phyloP scores from a whole-genome alignment of 2,113 vertebrate genomes.

The Myotis yumanensis region DNA sequence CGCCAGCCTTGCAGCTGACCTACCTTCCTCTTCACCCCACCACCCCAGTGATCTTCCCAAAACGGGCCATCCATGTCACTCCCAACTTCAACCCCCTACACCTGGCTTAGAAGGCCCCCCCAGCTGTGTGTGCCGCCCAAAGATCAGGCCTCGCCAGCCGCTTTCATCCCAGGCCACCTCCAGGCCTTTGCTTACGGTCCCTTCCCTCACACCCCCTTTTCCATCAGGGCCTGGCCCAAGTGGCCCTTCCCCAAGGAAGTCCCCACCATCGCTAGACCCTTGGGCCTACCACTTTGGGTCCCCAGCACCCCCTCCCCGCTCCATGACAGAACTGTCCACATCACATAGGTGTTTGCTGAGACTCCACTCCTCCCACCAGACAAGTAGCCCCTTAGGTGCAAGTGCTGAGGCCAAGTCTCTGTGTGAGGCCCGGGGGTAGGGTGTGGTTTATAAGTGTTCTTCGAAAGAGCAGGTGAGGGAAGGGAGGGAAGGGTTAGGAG shows the following conservation, averaged over 20 bases:
- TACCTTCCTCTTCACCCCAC: not conserved
- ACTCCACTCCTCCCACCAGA: not conserved
- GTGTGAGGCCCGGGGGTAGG: not conserved
- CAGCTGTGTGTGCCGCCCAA: not conserved
- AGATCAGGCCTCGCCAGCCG: not conserved
- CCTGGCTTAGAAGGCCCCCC: not conserved
- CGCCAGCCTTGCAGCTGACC: not conserved
- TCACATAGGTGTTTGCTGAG: not conserved
- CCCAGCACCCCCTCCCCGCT: not conserved
- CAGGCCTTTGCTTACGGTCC: accelerated
- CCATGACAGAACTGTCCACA: not conserved
- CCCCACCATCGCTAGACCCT: too few species aligned
- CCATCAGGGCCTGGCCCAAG: not conserved
- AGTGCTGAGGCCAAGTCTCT: not conserved
- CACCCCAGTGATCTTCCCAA: not conserved
- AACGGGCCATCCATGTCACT: accelerated
- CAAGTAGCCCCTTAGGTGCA: not conserved
- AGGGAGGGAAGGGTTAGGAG: not conserved
- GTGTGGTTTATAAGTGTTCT: not conserved
- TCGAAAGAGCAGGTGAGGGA: not conserved
- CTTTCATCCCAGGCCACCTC: not conserved
- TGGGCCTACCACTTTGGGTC: not conserved
- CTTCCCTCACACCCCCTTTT: accelerated
- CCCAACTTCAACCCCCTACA: accelerated
- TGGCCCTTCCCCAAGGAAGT: not conserved